These are phyloP conservation scores for Digitonthophagus gazella DNA, from an alignment of 2,888 invertebrate genomes.

Conservation along the genomic window DNA sequence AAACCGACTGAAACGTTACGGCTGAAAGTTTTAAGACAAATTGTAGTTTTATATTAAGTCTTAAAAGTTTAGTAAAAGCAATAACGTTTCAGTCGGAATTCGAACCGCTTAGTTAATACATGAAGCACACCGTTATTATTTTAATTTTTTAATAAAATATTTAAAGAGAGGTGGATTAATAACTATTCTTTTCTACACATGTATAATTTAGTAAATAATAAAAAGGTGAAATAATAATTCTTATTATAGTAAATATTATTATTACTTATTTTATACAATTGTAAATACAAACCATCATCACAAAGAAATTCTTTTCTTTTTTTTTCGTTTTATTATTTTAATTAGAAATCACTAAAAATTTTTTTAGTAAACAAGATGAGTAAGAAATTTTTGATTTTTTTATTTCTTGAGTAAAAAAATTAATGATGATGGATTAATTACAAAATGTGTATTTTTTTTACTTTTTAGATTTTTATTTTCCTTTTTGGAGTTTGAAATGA, in stretches of 20 bases:
- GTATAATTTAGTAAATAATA: constrained; percentile 31
- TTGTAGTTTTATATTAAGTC: constrained; percentile 2
- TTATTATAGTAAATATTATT: constrained; percentile 20
- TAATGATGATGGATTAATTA: constrained; percentile 21
- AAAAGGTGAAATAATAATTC: constrained; percentile 24
- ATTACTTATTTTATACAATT: constrained; percentile 33
- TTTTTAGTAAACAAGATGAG: background rate
- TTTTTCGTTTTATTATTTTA: too few species aligned
- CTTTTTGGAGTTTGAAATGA: constrained; percentile 31
- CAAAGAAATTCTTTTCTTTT: constrained; percentile 9
- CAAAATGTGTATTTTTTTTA: constrained; percentile 27
- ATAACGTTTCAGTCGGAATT: background rate
- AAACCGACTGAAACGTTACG: background rate
- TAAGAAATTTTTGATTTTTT: background rate
- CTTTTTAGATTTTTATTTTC: constrained; percentile 25
- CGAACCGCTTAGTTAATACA: constrained; percentile 37
- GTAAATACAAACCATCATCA: constrained; percentile 27
- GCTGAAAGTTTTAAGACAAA: background rate
- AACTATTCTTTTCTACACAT: constrained; percentile 34
- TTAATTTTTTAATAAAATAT: constrained; percentile 39
- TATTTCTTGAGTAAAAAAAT: background rate
- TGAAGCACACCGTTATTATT: constrained; percentile 40
- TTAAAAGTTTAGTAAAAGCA: background rate
- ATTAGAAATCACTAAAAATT: too few species aligned
- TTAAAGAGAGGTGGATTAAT: constrained; percentile 33